A percentile compares a stretch with the other conserved stretches of the same genome.
These are phyloP conservation scores for Drosophila ezoana DNA, from an alignment of 2,888 invertebrate species.

Conservation along the genomic window DNA sequence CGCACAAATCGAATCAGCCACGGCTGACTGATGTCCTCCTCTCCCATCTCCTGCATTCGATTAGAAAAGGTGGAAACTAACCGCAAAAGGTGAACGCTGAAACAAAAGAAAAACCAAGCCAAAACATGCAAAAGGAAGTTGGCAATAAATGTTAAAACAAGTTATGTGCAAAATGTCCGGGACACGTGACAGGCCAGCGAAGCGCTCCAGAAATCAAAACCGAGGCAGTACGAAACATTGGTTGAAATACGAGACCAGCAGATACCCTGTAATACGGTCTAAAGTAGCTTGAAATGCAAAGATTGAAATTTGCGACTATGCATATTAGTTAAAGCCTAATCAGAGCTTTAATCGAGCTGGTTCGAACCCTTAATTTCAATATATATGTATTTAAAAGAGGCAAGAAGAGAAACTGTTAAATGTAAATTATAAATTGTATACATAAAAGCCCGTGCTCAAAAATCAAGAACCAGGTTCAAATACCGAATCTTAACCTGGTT, in stretches of 20 bases:
- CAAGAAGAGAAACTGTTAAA: no score
- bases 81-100: constrained; percentile 55
- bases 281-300: no score
- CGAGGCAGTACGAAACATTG: background rate
- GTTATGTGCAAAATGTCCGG: constrained; percentile 75
- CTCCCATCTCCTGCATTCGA: background rate
- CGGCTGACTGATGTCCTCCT: constrained; percentile 51
- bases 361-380: no score
- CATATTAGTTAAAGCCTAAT: no score
- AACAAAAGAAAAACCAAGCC: constrained; percentile 35
- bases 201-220: constrained; percentile 14
- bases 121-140: constrained; percentile 64
- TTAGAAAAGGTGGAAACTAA: constrained; percentile 27
- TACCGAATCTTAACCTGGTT: no score
- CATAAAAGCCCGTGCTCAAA: no score
- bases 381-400: no score
- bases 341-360: no score
- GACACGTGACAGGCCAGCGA: constrained; percentile 63
- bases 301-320: background rate
- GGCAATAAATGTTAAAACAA: constrained; percentile 76
- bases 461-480: no score
- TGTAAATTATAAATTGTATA: no score
- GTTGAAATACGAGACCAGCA: background rate
- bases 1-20: constrained; percentile 72
- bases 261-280: background rate